Percentiles rank a stretch among this genome's conserved stretches.
Evolutionary conservation across 2,113 vertebrate species (phyloP).

Genomic region (Bolborhynchus lineola): DNA sequence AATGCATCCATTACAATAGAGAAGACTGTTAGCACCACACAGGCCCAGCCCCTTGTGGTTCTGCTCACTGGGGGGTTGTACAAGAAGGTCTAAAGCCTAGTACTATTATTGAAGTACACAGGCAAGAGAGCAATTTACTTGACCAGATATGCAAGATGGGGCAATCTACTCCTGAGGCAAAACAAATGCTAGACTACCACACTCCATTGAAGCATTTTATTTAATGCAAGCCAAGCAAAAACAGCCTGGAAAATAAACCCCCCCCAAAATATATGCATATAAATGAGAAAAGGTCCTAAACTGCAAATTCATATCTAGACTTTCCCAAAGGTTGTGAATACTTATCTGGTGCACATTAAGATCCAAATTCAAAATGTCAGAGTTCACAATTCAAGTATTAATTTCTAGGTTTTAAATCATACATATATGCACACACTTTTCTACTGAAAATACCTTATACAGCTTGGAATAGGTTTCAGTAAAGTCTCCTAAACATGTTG

Average conservation of each 20-base stretch:
- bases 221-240: slow-evolving; percentile 62
- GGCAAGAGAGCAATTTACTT: slow-evolving; percentile 67
- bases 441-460: neutral
- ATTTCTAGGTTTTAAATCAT: neutral
- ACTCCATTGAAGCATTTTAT: slow-evolving; percentile 68
- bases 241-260: slow-evolving; percentile 27
- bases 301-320: neutral
- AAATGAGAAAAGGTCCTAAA: slow-evolving; percentile 36
- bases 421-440: neutral
- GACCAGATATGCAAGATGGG: slow-evolving; percentile 65
- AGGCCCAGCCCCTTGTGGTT: neutral
- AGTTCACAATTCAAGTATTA: neutral
- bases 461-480: neutral
- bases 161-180: slow-evolving; percentile 62
- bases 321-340: slow-evolving; percentile 16
- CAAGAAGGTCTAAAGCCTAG: slow-evolving; percentile 24
- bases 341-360: neutral
- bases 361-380: neutral
- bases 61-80: slow-evolving; percentile 27
- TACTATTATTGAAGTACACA: neutral
- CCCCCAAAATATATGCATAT: slow-evolving; percentile 5
- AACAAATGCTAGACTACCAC: slow-evolving; percentile 65
- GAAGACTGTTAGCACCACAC: neutral
- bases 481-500: neutral
- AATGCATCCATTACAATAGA: slow-evolving; percentile 40